These are phyloP conservation scores for Grammomys surdaster DNA, from an alignment of 2,113 vertebrate genomes.

Conservation along the genomic window DNA sequence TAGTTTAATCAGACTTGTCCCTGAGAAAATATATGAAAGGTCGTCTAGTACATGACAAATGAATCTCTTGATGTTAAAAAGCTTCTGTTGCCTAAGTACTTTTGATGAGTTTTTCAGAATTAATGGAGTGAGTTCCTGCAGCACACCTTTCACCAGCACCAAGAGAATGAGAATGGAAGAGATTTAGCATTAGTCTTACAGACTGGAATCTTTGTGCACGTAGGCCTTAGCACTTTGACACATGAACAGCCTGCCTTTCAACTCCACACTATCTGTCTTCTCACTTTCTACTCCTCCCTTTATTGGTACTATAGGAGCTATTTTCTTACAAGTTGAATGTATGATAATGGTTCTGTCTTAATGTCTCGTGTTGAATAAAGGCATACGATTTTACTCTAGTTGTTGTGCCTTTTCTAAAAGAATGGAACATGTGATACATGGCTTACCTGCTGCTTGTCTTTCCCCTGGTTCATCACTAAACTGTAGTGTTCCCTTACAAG, in stretches of 20 bases:
- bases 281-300: conserved; percentile 65
- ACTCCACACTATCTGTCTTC: conserved; percentile 57
- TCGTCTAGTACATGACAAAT: neutral
- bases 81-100: conserved; percentile 8
- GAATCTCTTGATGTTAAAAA: conserved; percentile 35
- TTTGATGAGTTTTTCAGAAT: conserved; percentile 10
- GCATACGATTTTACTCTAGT: conserved; percentile 73
- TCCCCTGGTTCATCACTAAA: neutral
- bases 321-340: conserved; percentile 89
- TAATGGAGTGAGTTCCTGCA: neutral
- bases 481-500: neutral
- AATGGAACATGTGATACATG: neutral
- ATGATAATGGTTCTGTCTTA: conserved; percentile 88
- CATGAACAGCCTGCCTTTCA: conserved; percentile 74
- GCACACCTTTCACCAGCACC: conserved; percentile 65
- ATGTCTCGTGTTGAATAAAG: conserved; percentile 85
- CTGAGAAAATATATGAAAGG: neutral
- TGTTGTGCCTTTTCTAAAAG: neutral
- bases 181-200: neutral
- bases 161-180: conserved; percentile 27
- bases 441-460: neutral
- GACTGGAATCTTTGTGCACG: conserved; percentile 1
- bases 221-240: conserved; percentile 60
- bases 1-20: conserved; percentile 14
- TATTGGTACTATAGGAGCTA: conserved; percentile 77